Evolutionary conservation across 2,797 vertebrate genomes (phyloP), one percentile per base, ranked within the genome.

Genomic region (Melanogrammus aeglefinus): DNA sequence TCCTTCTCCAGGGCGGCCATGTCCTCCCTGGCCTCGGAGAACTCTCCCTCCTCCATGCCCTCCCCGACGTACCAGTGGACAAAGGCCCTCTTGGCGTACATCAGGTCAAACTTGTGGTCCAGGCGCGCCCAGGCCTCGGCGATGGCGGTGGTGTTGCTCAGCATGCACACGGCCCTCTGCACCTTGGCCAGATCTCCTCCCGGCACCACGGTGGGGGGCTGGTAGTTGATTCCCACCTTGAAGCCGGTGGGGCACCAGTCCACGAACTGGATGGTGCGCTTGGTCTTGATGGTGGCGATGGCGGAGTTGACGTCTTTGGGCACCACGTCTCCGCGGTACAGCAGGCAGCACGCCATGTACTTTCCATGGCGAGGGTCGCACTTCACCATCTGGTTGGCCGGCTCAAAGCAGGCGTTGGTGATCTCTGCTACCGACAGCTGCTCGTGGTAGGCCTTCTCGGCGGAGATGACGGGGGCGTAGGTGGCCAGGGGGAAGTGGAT

Each of bases 21-120:
- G 86, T 96, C 96, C 82, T 96, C 96, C 75, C 92, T 91, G 0
- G 95, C 96, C 89, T 96, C 95, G 0, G 95, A 96, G 91, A 96
- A 96, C 90, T 96, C 96, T 2, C 95, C 95, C 80, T 96, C 96
- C 88, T 96, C 95, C 95, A 96, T 96, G 33, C 95, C 95, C 90
- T 96, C 95, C 0, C 96, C 95, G 18, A 96, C 95, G 0, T 96
- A 95, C 95, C 95, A 95, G 91, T 96, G 95, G 75, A 95, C 95
- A 0, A 96, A 96, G 70, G 94, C 95, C 75, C 95, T 87, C 93
- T 96, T 96, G 89, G 95, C 95, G 4, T 96, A 96, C 96, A 96
- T 96, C 79, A 96, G 93, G 90, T 96, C 94, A 0, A 96, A 96
- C 91, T 96, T 96, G 94, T 95, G 95, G 88, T 96, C 95, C 29